Percentiles rank a stretch among this genome's conserved stretches.
These are phyloP conservation scores for Trematomus bernacchii DNA, from an alignment of 2,797 vertebrate genomes.

Conservation along the genomic window DNA sequence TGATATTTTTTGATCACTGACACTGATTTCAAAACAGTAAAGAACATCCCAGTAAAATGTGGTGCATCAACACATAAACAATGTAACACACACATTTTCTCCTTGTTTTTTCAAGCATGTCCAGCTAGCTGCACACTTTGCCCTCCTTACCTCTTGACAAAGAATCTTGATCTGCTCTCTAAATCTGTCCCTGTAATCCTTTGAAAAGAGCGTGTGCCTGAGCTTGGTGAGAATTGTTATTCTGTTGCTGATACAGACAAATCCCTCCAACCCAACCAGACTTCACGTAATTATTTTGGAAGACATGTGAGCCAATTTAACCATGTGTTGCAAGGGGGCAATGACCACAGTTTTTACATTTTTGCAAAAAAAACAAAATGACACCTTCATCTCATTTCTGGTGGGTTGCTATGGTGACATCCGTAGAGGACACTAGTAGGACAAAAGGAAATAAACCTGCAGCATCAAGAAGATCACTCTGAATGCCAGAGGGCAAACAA, in stretches of 20 bases:
- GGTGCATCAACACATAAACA: conserved; percentile 6
- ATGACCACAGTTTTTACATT: conserved; percentile 35
- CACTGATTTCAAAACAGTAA: not conserved
- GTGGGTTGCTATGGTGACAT: conserved; percentile 71
- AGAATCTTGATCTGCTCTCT: conserved; percentile 48
- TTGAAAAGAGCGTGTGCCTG: conserved; percentile 49
- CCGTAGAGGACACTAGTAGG: conserved; percentile 44
- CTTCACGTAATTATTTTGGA: conserved; percentile 67
- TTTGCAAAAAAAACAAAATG: conserved; percentile 43
- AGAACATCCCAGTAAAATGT: not conserved
- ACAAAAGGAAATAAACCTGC: conserved; percentile 65
- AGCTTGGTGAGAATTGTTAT: conserved; percentile 67
- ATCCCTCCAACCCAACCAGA: conserved; percentile 69
- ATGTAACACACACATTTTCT: not conserved
- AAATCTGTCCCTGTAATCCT: conserved; percentile 55
- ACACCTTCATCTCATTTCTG: conserved; percentile 50
- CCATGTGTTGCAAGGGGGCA: conserved; percentile 46
- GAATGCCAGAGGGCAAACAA: conserved; percentile 58
- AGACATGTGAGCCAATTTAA: conserved; percentile 64
- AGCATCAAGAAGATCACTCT: conserved; percentile 56
- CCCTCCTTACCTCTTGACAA: conserved; percentile 57
- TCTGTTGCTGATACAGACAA: conserved; percentile 69
- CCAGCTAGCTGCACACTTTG: conserved; percentile 36
- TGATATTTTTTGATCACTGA: not conserved
- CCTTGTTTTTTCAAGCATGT: conserved; percentile 32